Base-by-base conservation (phyloP, 2,888 invertebrate genomes). In the Aporophyla nigra region DNA sequence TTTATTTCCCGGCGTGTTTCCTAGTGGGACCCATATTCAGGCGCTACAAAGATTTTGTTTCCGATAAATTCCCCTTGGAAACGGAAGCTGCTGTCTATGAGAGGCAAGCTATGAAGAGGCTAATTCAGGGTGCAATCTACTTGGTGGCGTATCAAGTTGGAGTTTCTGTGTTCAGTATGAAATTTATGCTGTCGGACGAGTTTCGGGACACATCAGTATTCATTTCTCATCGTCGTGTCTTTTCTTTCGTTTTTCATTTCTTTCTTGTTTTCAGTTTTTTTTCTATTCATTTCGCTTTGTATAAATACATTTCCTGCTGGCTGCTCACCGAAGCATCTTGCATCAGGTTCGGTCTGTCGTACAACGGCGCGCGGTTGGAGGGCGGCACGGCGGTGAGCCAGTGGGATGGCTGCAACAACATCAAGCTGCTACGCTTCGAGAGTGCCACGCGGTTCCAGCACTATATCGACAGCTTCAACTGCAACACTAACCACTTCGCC, bases 261-360 rank as follows among this genome's bases (percentile, higher is more conserved):
- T n/a, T n/a, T n/a, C n/a, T n/a, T n/a, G n/a, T n/a, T n/a, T n/a
- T n/a, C n/a, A n/a, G n/a, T n/a, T n/a, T n/a, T n/a, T n/a, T n/a
- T n/a, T n/a, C n/a, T n/a, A n/a, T n/a, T n/a, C 98, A 99, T 91
- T 97, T 98, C 74, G 97, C 98, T 21, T 95, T 99, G 7, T 99
- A 99, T 94, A 99, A 99, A 93, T 99, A 99, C 91, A 98, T 99
- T 69, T 98, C 98, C 1, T 98, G 98, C 92, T 99, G 99, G 99
- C 96, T 99, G 63, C 96, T 99, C 33, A 98, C 99, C 5, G 99
- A 99, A 97, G 97, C 96, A 0, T 92, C 96, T 0, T 96, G 96
- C 87, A 95, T 96, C 79, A 93, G 98, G 88, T 97, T 97, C 96
- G 99, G 99, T 5, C 92, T 99, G 58, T 98, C 99, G 0, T 98